A percentile compares a stretch with the other conserved stretches of the same genome.
phyloP scores from a whole-genome alignment of 2,888 invertebrate genomes.

The Stenurella melanura region DNA sequence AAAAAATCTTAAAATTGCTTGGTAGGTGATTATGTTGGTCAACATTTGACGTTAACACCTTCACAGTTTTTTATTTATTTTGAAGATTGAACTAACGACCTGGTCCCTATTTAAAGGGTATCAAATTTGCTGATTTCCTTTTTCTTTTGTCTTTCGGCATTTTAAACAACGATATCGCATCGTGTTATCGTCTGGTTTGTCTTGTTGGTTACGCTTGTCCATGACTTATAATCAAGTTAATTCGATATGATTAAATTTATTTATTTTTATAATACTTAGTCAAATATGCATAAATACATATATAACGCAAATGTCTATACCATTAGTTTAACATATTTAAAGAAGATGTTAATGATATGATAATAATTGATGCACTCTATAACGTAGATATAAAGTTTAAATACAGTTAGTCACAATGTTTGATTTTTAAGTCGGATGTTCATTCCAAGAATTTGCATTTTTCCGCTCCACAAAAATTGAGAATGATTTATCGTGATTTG shows the following conservation, averaged over 20 bases:
- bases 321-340: too few relatives aligned
- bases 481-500: too few relatives aligned
- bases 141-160: neutral
- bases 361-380: too few relatives aligned
- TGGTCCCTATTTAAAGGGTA: neutral
- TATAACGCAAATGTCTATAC: neutral
- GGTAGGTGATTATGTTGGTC: constrained; percentile 1
- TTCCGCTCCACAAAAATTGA: too few relatives aligned
- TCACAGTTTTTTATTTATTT: constrained; percentile 4
- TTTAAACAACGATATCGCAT: neutral
- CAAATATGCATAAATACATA: neutral
- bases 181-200: constrained; percentile 2
- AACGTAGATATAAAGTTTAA: too few relatives aligned
- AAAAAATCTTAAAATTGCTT: constrained; percentile 1
- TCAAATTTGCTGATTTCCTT: constrained; percentile 6
- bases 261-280: neutral
- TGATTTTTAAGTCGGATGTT: too few relatives aligned
- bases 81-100: neutral
- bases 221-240: neutral
- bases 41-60: constrained; percentile 5
- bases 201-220: neutral
- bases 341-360: too few relatives aligned
- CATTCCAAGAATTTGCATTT: too few relatives aligned
- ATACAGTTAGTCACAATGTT: too few relatives aligned
- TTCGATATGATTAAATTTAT: neutral